Evolutionary conservation across 2,797 vertebrate genomes (phyloP), one percentile per base, ranked within the genome.

Genomic region (Catamblyrhynchus diadema): DNA sequence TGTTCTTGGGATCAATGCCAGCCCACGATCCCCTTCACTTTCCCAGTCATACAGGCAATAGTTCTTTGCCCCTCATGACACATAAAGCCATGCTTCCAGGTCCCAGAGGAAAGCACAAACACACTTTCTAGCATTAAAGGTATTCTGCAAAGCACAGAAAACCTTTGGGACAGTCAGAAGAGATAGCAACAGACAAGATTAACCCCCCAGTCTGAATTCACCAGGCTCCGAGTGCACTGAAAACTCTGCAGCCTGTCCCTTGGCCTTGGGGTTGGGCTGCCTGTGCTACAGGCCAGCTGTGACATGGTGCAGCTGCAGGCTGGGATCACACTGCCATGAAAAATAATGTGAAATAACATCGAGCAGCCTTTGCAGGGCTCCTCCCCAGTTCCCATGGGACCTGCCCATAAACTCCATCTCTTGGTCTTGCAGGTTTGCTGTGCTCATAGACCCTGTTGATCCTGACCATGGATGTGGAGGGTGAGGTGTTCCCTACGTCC

Each of bases 21-120:
- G 66, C 39, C 57, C 64, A 67, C 0, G 0, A 14, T 35, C 5
- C 42, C 53, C 45, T 84, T n/a, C 0, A 0, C 7, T 84, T 35
- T 78, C 25, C 28, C 8, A 22, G 57, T 32, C 53, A 74, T 17
- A 50, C 12, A 78, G 53, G 53, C 24, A 73, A 50, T 10, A 81
- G 45, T 33, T 81, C n/a, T 61, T 81, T 2, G 2, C 6, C 12
- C 8, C 30, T 72, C 54, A 32, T 75, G 45, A 75, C 25, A 13
- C n/a, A 17, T 3, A 30, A 62, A 30, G 41, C 41, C 7, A 10
- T 25, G 17, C 22, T 93, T 75, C 14, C 47, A 54, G 37, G 19
- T 57, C 42, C 22, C 66, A 77, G 59, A 66, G 39, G 39, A 86
- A 81, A 89, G 59, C 37, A 75, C 30, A 83, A 64, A 72, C 32